Evolutionary conservation across 2,888 invertebrate genomes (phyloP).

Genomic region (Scaptomyza cyrtandrae): DNA sequence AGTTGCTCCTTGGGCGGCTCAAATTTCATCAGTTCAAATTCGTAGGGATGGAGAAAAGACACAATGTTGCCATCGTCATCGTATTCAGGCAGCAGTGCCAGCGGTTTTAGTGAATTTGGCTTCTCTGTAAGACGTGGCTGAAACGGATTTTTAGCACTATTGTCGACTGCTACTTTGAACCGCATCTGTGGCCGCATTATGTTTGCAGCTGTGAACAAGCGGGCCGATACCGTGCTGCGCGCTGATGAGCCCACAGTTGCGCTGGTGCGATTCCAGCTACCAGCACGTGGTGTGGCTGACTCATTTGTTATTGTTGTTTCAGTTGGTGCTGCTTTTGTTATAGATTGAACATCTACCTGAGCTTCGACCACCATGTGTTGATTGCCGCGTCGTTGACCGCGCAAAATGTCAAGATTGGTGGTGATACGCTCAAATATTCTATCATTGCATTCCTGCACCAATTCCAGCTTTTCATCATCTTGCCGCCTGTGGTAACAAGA

Average conservation of each 20-base stretch:
- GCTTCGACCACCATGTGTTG: conserved; percentile 85
- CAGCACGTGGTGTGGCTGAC: conserved; percentile 77
- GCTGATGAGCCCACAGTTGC: conserved; percentile 17
- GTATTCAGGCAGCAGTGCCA: conserved; percentile 90
- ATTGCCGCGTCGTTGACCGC: conserved; percentile 86
- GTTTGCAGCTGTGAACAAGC: conserved; percentile 89
- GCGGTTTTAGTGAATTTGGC: conserved; percentile 93
- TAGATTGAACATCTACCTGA: conserved; percentile 56
- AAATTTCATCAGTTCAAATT: conserved; percentile 92
- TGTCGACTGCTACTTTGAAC: conserved; percentile 94
- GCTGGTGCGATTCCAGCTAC: conserved; percentile 87
- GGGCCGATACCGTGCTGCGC: conserved; percentile 65
- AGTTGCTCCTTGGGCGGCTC: conserved; percentile 86
- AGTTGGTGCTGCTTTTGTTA: neutral
- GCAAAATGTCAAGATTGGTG: conserved; percentile 89
- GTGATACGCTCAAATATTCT: conserved; percentile 92
- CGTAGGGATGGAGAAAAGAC: conserved; percentile 95
- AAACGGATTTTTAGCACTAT: conserved; percentile 90
- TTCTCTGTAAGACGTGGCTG: conserved; percentile 93
- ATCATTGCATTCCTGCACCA: conserved; percentile 93
- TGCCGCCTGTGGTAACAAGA: conserved; percentile 83
- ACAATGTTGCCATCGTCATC: conserved; percentile 87
- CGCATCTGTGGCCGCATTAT: conserved; percentile 92
- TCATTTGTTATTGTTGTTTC: conserved; percentile 6
- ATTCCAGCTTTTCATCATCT: conserved; percentile 89